phyloP scores from a whole-genome alignment of 2,888 invertebrate species.

The Pemphredon lugubris region DNA sequence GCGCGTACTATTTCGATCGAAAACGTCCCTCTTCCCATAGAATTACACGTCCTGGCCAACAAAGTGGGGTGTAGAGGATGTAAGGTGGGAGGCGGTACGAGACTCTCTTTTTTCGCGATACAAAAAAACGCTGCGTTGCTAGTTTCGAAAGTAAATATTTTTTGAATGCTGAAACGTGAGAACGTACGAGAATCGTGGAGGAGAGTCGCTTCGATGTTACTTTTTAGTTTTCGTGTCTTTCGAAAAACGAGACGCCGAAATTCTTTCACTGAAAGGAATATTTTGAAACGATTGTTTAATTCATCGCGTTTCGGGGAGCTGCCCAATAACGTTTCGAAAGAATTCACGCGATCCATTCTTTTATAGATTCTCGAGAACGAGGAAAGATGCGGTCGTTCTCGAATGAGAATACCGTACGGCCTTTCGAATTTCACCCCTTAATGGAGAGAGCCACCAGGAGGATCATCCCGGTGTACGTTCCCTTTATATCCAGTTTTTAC shows the following conservation, averaged over 20 bases:
- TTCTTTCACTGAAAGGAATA: too few species aligned
- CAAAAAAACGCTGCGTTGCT: too few species aligned
- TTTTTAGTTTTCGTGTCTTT: too few species aligned
- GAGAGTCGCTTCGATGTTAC: too few species aligned
- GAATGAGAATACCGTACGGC: conserved; percentile 34
- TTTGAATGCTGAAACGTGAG: too few species aligned
- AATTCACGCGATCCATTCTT: conserved; percentile 22
- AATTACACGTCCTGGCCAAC: conserved; percentile 11
- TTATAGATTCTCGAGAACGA: neutral
- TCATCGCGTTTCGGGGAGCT: too few species aligned
- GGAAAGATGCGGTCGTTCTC: conserved; percentile 35
- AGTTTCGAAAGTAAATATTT: too few species aligned
- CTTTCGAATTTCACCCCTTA: conserved; percentile 56
- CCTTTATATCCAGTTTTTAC: conserved; percentile 56
- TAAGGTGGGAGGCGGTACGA: neutral
- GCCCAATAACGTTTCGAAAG: neutral
- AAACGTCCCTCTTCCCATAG: conserved; percentile 48
- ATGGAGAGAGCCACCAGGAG: conserved; percentile 38
- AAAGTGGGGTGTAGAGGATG: neutral
- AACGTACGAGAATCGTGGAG: too few species aligned
- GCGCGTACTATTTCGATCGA: conserved; percentile 76
- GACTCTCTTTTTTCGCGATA: too few species aligned
- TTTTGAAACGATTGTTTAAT: too few species aligned
- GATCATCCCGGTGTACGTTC: conserved; percentile 28
- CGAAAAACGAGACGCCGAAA: too few species aligned